phyloP scores from a whole-genome alignment of 2,888 invertebrate genomes.

The Notodromas monacha region DNA sequence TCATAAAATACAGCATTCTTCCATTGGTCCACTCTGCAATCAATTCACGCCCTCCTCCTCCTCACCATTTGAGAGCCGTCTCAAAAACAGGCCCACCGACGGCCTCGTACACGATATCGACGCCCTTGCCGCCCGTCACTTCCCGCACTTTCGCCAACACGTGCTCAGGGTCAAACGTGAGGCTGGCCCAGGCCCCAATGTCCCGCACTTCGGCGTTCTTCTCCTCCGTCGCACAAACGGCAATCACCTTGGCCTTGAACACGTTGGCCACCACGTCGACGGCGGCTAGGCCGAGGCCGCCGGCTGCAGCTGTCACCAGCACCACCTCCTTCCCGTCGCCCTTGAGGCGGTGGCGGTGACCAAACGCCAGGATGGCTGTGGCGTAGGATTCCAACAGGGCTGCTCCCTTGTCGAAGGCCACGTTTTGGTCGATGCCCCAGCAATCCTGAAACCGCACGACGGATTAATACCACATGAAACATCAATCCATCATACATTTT shows the following conservation, averaged over 20 bases:
- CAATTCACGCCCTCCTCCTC: no score
- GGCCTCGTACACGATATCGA: conserved; percentile 28
- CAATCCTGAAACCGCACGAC: conserved; percentile 24
- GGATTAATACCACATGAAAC: conserved; percentile 11
- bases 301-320: conserved; percentile 29
- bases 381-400: conserved; percentile 26
- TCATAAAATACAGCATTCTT: no score
- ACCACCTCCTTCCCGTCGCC: conserved; percentile 24
- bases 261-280: conserved; percentile 32
- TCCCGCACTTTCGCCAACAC: conserved; percentile 21
- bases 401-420: conserved; percentile 23
- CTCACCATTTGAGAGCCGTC: conserved; percentile 24
- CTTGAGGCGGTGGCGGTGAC: conserved; percentile 20
- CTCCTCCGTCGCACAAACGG: conserved; percentile 28
- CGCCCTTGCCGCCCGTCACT: conserved; percentile 25
- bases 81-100: conserved; percentile 27
- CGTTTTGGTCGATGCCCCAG: conserved; percentile 23
- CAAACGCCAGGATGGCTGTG: conserved; percentile 28
- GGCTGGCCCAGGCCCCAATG: conserved; percentile 28
- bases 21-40: no score
- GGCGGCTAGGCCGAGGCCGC: conserved; percentile 27
- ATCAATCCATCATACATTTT: neutral
- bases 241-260: conserved; percentile 30
- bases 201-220: conserved; percentile 23
- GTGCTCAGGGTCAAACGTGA: conserved; percentile 24